phyloP scores from a whole-genome alignment of 2,797 vertebrate species.

The Leuciscus waleckii region DNA sequence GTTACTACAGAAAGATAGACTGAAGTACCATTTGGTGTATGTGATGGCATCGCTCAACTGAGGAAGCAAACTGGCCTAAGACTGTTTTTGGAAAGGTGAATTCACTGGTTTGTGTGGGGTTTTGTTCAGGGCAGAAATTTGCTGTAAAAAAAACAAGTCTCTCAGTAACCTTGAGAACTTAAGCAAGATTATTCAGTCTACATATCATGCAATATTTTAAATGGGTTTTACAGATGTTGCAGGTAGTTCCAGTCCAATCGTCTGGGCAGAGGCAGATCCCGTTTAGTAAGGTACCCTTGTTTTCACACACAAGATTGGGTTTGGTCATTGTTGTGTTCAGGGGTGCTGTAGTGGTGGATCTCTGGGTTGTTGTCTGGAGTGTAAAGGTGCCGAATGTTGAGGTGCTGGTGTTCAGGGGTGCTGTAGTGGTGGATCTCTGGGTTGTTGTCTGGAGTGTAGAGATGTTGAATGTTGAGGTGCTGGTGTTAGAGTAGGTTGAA shows the following conservation, averaged over 20 bases:
- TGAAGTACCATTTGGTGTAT: conserved; percentile 13
- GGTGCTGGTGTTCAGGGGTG: no score
- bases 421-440: no score
- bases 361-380: no score
- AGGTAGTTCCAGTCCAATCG: neutral
- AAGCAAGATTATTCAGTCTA: neutral
- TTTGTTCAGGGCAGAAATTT: neutral
- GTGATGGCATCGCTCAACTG: neutral
- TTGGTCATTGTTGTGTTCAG: no score
- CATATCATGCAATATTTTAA: neutral
- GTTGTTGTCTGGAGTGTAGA: no score
- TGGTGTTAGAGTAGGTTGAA: no score
- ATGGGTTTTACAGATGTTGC: conserved; percentile 1
- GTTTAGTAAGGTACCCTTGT: neutral
- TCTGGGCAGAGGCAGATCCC: conserved; percentile 5
- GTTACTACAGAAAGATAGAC: neutral
- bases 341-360: no score
- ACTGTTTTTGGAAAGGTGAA: conserved; percentile 6
- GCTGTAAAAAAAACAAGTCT: neutral
- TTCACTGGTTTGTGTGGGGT: fast-evolving
- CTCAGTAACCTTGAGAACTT: neutral
- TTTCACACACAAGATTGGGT: neutral
- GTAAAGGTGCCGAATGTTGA: no score
- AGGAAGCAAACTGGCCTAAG: conserved; percentile 31
- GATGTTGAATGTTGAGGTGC: no score